Evolutionary conservation across 1,140 invertebrate species (phyloP), one percentile per base, ranked within the genome.

Genomic region (Hyles vespertilio): DNA sequence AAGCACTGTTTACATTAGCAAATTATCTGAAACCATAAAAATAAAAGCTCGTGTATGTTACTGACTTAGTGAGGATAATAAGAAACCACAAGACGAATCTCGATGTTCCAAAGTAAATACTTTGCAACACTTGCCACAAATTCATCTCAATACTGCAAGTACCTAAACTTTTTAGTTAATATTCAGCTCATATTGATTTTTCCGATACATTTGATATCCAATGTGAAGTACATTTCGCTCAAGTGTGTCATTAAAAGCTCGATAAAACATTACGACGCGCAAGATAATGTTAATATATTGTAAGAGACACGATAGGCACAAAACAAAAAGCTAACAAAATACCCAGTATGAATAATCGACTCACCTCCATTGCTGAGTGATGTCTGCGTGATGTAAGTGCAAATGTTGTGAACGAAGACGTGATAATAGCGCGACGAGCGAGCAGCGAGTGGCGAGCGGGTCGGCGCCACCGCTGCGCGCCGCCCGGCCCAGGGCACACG

Each of bases 401-500:
- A 40, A 40, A 12, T 53, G 33, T n/a, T 53, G 4, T 43, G 34
- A 12, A 53, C 5, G 3, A 33, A 34, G 7, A 40, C 51, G 51
- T 53, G 51, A 36, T 53, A 34, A 12, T 40, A 8, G 34, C 8
- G 36, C 51, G 9, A n/a, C 51, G 51, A 12, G n/a, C 63, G 62
- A 50, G 53, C 45, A 56, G 56, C 67, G 71, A 75, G 67, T 76
- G 78, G 65, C 67, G 71, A 75, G 66, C 74, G 78, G 65, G 66
- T 72, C 63, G 59, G 62, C 56, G 59, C 58, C 59, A 61, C 65
- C 64, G 63, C 56, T 48, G 55, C 40, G 63, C 57, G 51, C 54
- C 49, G 56, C 58, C 51, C 60, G 52, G 48, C 48, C 55, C 53
- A 36, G 56, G 59, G 54, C 60, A 60, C 72, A 74, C 77, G 79